Evolutionary conservation across 2,113 vertebrate species (phyloP).

Genomic region (Bufo bufo): DNA sequence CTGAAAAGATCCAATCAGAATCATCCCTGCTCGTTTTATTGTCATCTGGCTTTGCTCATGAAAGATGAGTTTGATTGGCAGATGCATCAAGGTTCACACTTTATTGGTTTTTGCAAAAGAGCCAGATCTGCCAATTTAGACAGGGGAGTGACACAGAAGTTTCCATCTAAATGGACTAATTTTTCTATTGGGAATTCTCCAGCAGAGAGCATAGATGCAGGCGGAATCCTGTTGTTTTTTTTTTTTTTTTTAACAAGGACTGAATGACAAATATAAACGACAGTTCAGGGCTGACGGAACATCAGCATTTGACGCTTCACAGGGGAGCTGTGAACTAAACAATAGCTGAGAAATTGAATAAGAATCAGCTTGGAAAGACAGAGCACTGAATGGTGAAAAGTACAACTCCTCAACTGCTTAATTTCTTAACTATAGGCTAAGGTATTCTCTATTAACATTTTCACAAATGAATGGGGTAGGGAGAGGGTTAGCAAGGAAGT

Average conservation of each 20-base stretch:
- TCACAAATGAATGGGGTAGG: background rate
- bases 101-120: slow-evolving; percentile 92
- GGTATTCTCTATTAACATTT: slow-evolving; percentile 25
- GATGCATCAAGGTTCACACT: slow-evolving; percentile 91
- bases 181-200: slow-evolving; percentile 90
- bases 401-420: slow-evolving; percentile 31
- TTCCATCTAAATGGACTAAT: slow-evolving; percentile 94
- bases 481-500: background rate
- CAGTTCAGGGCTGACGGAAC: slow-evolving; percentile 85
- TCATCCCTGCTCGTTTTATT: slow-evolving; percentile 75
- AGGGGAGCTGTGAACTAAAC: slow-evolving; percentile 87
- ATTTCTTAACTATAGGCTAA: slow-evolving; percentile 10
- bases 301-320: slow-evolving; percentile 87
- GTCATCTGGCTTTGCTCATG: slow-evolving; percentile 84
- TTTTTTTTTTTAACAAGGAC: slow-evolving; percentile 85
- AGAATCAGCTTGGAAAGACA: slow-evolving; percentile 76
- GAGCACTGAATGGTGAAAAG: slow-evolving; percentile 49
- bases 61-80: slow-evolving; percentile 89
- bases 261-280: slow-evolving; percentile 92
- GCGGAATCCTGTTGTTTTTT: slow-evolving; percentile 75
- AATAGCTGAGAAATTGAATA: slow-evolving; percentile 87
- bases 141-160: slow-evolving; percentile 92
- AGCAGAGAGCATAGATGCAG: slow-evolving; percentile 78
- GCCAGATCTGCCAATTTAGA: slow-evolving; percentile 94
- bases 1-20: slow-evolving; percentile 82